Evolutionary conservation across 2,888 invertebrate genomes (phyloP), one percentile per base, ranked within the genome.

Genomic region (Drosophila falleni): DNA sequence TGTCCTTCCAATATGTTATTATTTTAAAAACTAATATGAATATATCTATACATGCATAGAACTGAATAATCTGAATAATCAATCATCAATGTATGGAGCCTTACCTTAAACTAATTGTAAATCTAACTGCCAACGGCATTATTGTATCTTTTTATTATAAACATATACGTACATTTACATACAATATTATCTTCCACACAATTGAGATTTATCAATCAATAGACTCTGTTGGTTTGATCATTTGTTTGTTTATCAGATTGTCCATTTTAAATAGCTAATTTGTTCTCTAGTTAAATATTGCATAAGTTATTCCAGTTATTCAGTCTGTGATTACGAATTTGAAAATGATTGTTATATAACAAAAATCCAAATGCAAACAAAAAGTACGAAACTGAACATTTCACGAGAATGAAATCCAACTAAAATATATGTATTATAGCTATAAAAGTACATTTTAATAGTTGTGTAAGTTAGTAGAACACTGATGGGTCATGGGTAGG

Each of bases 241-340:
- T 53, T 62, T 56, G 35, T 49, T 62, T 53, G 42, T 15, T 41
- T 23, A 42, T 33, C 42, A 44, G 33, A 31, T 9, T 37, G 37
- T 23, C 62, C 66, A 70, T 77, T 86, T 86, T 83, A 79, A 78
- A 77, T 86, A 86, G 85, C 65, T 74, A 87, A 88, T 75, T 87
- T 76, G 70, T 70, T 50, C 15, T 44, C 76, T 79, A 79, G 79
- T 68, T 80, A 73, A 79, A 73, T 71, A 54, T 46, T 26, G 75
- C 84, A 78, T 68, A 73, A 77, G 72, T 78, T 80, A 87, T 87
- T 87, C 87, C 87, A 87, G 89, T 81, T 87, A 80, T 82, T 60
- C 74, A 70, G 70, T 85, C 87, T 87, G 87, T 87, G 87, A 87
- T 87, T 87, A 74, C 77, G 72, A 71, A 78, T 73, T 87, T 74